These are phyloP conservation scores for Ephydatia muelleri DNA, from an alignment of 37 sponge, comb jelly and placozoan species.

Conservation along the genomic window DNA sequence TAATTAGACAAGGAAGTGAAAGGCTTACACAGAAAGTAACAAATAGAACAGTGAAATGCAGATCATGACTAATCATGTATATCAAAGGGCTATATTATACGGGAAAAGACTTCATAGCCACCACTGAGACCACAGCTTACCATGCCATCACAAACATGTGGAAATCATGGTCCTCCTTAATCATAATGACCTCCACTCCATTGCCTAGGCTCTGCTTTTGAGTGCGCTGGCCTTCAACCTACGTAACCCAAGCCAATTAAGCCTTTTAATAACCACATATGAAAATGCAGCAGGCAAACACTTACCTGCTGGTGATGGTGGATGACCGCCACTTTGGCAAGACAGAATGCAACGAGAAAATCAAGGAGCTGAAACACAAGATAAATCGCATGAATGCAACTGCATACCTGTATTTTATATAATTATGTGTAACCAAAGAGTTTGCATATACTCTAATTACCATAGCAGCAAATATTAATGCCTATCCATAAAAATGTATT, in stretches of 20 bases:
- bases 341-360: slow-evolving; percentile 48
- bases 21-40: too few relatives aligned
- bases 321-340: slow-evolving; percentile 29
- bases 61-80: not conserved
- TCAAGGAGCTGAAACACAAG: slow-evolving; percentile 42
- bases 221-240: slow-evolving; percentile 30
- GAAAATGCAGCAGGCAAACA: not conserved
- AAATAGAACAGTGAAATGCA: not conserved
- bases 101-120: too few relatives aligned
- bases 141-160: slow-evolving; percentile 50
- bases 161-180: slow-evolving; percentile 49
- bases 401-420: not conserved
- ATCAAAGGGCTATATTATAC: not conserved
- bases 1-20: not conserved
- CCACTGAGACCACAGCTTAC: slow-evolving; percentile 39
- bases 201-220: slow-evolving; percentile 57
- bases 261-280: not conserved
- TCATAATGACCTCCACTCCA: slow-evolving; percentile 68
- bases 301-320: slow-evolving; percentile 55
- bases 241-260: not conserved
- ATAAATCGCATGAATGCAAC: not conserved
- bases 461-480: too few relatives aligned
- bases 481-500: too few relatives aligned
- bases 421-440: too few relatives aligned
- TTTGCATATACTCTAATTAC: too few relatives aligned